phyloP scores from a whole-genome alignment of 1,140 invertebrate species.

The Drosophila ficusphila region DNA sequence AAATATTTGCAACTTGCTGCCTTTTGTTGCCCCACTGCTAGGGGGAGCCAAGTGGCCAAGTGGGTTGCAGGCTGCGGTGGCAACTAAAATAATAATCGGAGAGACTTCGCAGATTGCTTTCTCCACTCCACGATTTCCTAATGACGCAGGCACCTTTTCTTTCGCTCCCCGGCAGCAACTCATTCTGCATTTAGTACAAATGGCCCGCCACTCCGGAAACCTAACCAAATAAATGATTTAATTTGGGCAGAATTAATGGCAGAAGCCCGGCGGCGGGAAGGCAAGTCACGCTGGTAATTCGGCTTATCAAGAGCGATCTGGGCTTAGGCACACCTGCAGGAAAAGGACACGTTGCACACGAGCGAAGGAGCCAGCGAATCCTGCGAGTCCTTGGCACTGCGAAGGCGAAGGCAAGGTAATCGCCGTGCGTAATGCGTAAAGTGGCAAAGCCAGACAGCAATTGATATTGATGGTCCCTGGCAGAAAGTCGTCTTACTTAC shows the following conservation, averaged over 20 bases:
- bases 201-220: constrained; percentile 10
- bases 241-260: constrained; percentile 65
- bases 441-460: constrained; percentile 47
- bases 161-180: constrained; percentile 24
- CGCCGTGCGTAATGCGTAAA: constrained; percentile 17
- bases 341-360: neutral
- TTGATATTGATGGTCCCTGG: constrained; percentile 74
- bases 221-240: constrained; percentile 70
- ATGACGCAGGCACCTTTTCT: neutral
- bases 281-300: constrained; percentile 61
- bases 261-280: neutral
- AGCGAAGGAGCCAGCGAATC: constrained; percentile 6
- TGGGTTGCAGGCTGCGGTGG: constrained; percentile 16
- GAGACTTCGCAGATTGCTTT: neutral
- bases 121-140: neutral
- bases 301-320: constrained; percentile 60
- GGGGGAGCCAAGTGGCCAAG: neutral
- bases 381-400: constrained; percentile 15
- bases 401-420: constrained; percentile 21
- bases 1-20: constrained; percentile 56
- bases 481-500: constrained; percentile 33
- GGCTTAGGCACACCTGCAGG: constrained; percentile 46
- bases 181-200: constrained; percentile 27
- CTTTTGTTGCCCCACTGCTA: constrained; percentile 30
- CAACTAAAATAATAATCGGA: constrained; percentile 26